Conservation (phyloP, 2,797 vertebrate genomes). For the Arctocebus calabarensis region DNA sequence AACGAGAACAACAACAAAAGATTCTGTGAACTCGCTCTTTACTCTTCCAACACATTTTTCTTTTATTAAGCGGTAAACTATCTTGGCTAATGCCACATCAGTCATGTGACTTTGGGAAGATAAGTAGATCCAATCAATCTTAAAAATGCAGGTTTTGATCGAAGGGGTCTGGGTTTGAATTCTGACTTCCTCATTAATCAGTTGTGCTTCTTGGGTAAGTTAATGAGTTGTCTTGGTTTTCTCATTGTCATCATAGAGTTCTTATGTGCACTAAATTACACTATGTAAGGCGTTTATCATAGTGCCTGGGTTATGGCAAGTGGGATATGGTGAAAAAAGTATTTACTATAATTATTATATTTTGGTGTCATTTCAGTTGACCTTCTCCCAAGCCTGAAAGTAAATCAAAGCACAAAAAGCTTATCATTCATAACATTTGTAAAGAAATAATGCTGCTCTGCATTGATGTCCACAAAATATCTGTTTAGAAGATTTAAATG, state of each 20-base stretch:
- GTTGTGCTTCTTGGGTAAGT: neutral
- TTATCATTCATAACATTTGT: slow-evolving; percentile 18
- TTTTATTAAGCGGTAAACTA: neutral
- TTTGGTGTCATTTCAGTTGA: slow-evolving; percentile 34
- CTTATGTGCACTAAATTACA: neutral
- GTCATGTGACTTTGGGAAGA: neutral
- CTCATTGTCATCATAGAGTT: neutral
- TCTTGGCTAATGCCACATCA: neutral
- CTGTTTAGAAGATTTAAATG: neutral
- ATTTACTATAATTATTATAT: slow-evolving; percentile 5
- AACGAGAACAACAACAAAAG: neutral
- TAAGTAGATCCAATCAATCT: neutral
- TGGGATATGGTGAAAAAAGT: neutral
- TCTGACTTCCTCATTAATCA: neutral
- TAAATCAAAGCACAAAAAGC: neutral
- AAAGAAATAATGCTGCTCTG: slow-evolving; percentile 37
- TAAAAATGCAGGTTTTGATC: neutral
- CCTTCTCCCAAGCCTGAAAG: neutral
- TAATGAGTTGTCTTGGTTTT: slow-evolving; percentile 16
- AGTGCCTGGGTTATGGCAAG: neutral
- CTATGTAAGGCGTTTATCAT: neutral
- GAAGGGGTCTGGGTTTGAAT: neutral
- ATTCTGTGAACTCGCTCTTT: neutral
- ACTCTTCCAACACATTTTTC: neutral
- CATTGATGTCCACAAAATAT: slow-evolving; percentile 3